A percentile compares a stretch with the other conserved stretches of the same genome.
Conservation (phyloP, 2,113 vertebrate genomes). For the Eurystomus gularis region DNA sequence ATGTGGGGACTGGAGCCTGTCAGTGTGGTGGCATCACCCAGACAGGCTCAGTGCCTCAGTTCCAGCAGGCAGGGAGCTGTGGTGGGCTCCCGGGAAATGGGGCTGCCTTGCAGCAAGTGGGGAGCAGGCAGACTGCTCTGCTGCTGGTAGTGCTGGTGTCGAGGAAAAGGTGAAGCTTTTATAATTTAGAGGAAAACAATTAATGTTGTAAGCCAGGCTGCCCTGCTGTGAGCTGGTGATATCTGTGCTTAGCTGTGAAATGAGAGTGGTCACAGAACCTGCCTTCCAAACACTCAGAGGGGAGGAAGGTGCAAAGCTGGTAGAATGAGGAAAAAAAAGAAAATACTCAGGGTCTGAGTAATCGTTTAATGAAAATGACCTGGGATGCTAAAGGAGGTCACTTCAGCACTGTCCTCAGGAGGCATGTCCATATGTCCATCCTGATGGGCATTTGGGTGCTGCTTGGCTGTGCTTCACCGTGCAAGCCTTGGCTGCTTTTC, state of each 20-base stretch:
- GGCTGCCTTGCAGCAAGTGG: neutral
- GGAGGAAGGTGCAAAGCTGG: neutral
- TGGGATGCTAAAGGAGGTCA: neutral
- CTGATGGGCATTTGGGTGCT: neutral
- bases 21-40: rapidly evolving
- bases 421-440: neutral
- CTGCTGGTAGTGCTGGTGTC: neutral
- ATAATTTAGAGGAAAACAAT: neutral
- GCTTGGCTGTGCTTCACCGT: neutral
- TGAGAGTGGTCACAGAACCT: no score
- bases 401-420: neutral
- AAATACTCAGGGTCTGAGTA: neutral
- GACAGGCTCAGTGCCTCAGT: neutral
- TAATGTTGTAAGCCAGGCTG: neutral
- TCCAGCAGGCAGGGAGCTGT: neutral
- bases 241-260: neutral
- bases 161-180: neutral
- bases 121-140: neutral
- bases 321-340: neutral
- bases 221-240: neutral
- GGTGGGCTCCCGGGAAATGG: neutral
- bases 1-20: neutral
- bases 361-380: neutral
- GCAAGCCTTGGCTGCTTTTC: neutral
- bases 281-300: neutral